phyloP scores from a whole-genome alignment of 1,140 invertebrate species.

The Drosophila auraria region DNA sequence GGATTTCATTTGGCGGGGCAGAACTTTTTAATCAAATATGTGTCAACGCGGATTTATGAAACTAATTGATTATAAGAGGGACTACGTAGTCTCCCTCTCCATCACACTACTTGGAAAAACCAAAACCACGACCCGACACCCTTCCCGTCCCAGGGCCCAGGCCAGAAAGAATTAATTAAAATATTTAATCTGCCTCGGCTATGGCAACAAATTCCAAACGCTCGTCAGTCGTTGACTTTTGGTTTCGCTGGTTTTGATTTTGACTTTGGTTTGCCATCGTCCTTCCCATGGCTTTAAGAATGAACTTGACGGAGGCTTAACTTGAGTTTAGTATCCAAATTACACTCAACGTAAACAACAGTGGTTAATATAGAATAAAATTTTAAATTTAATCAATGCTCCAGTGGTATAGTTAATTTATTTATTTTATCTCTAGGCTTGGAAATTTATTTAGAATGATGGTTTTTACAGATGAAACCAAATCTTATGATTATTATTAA shows the following conservation, averaged over 20 bases:
- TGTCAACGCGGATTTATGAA: conserved; percentile 77
- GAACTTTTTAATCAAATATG: conserved; percentile 75
- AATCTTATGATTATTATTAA: no score
- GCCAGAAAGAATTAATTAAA: conserved; percentile 72
- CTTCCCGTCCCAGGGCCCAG: conserved; percentile 3
- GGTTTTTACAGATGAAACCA: no score
- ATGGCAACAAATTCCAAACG: conserved; percentile 33
- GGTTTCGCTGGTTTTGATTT: conserved; percentile 38
- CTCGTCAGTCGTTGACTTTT: not conserved
- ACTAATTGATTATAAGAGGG: conserved; percentile 69
- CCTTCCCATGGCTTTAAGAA: not conserved
- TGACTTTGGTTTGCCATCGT: conserved; percentile 19
- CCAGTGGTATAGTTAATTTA: no score
- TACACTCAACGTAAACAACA: no score
- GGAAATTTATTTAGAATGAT: no score
- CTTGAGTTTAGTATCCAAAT: not conserved
- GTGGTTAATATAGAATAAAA: no score
- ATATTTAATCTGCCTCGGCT: conserved; percentile 76
- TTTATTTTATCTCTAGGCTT: no score
- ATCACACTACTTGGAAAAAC: not conserved
- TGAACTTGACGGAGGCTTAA: not conserved
- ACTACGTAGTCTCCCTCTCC: not conserved
- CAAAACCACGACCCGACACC: not conserved
- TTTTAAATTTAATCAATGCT: no score
- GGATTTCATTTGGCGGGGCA: conserved; percentile 4